These are phyloP conservation scores for Onychostoma macrolepis DNA, from an alignment of 2,113 vertebrate genomes.

Conservation along the genomic window DNA sequence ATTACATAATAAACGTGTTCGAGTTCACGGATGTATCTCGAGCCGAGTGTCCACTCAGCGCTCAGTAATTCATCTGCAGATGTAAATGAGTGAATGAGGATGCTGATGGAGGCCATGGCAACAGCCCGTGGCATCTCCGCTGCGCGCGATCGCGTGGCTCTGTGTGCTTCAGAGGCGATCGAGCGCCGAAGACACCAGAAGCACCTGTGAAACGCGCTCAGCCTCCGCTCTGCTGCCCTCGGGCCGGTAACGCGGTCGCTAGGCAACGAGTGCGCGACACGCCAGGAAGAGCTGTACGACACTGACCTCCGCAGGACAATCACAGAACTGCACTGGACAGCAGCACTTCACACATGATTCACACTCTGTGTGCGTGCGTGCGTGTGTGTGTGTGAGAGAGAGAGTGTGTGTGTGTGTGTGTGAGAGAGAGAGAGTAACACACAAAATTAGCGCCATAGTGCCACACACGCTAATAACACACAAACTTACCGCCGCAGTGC, in stretches of 20 bases:
- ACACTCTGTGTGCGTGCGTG: not conserved
- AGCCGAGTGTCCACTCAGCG: not conserved
- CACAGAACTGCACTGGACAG: not conserved
- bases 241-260: not conserved
- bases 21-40: not conserved
- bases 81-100: not conserved
- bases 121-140: too few relatives aligned
- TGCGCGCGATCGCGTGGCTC: not conserved
- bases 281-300: not conserved
- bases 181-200: not conserved
- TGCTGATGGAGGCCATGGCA: constrained; percentile 6
- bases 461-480: too few relatives aligned
- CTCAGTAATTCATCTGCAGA: not conserved
- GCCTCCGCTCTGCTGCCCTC: not conserved
- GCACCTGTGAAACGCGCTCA: not conserved
- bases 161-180: not conserved
- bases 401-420: too few relatives aligned
- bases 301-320: not conserved
- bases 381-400: not conserved
- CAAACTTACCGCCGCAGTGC: too few relatives aligned
- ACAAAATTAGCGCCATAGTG: too few relatives aligned
- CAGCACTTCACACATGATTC: not conserved
- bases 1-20: not conserved
- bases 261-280: not conserved
- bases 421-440: too few relatives aligned